Evolutionary conservation across 2,888 invertebrate genomes (phyloP).

Genomic region (Macrosoma leucophasiata): DNA sequence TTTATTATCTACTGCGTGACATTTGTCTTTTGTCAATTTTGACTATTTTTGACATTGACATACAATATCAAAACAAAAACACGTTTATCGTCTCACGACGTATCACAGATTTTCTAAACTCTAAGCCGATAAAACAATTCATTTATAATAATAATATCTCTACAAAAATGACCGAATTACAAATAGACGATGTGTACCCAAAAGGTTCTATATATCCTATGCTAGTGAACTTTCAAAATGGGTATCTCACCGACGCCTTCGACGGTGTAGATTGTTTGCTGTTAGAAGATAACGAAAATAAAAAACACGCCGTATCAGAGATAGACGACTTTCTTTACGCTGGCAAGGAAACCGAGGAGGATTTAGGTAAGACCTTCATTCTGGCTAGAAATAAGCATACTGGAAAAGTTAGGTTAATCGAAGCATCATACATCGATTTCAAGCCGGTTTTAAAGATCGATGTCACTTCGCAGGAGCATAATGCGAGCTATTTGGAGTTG

Average conservation of each 20-base stretch:
- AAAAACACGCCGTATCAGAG: constrained; percentile 33
- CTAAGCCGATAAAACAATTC: too few relatives aligned
- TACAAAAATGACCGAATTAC: constrained; percentile 43
- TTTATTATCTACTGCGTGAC: too few relatives aligned
- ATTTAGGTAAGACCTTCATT: constrained; percentile 44
- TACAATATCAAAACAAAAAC: too few relatives aligned
- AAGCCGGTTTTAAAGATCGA: constrained; percentile 40
- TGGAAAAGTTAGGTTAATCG: constrained; percentile 54
- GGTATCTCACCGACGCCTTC: constrained; percentile 45
- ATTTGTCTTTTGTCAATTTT: too few relatives aligned
- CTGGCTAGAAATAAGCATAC: constrained; percentile 46
- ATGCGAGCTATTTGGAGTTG: constrained; percentile 55
- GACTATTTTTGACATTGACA: too few relatives aligned
- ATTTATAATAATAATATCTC: too few relatives aligned
- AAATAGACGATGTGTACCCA: constrained; percentile 45
- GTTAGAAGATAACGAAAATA: constrained; percentile 34
- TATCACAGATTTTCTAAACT: too few relatives aligned
- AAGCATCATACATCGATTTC: constrained; percentile 41
- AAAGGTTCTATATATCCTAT: constrained; percentile 39
- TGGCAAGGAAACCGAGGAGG: constrained; percentile 45
- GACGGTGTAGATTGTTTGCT: constrained; percentile 34
- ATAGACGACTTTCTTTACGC: constrained; percentile 31
- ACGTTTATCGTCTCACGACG: too few relatives aligned
- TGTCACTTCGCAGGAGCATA: constrained; percentile 29
- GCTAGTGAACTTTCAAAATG: constrained; percentile 56